Evolutionary conservation across 2,113 vertebrate species (phyloP).

Genomic region (Silurus glanis): DNA sequence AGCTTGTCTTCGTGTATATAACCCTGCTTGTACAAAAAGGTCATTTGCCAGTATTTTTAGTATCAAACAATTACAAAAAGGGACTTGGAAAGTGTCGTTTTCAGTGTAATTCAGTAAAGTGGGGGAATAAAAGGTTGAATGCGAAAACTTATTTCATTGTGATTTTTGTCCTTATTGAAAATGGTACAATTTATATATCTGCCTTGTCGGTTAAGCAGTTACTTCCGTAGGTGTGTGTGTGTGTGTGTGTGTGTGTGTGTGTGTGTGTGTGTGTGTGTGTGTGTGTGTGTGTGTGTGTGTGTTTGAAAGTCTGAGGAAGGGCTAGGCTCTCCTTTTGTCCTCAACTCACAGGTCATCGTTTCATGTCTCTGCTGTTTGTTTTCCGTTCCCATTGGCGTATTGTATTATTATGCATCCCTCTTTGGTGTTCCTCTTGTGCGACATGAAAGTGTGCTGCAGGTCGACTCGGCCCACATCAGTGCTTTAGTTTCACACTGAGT

Average conservation of each 20-base stretch:
- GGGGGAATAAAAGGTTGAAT: no score
- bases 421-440: neutral
- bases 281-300: neutral
- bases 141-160: no score
- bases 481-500: neutral
- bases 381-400: neutral
- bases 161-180: neutral
- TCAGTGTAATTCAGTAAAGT: no score
- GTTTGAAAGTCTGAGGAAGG: neutral
- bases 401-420: constrained; percentile 7
- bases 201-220: neutral
- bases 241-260: constrained; percentile 1
- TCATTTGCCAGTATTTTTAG: no score
- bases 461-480: neutral
- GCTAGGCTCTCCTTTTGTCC: constrained; percentile 24
- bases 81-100: no score
- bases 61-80: no score
- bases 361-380: neutral
- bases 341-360: constrained; percentile 43
- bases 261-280: constrained; percentile 5
- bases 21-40: no score
- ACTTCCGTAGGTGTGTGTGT: neutral
- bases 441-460: constrained; percentile 16
- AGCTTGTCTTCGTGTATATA: no score
- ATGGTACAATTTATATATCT: neutral